Base-by-base conservation (phyloP, 2,113 vertebrate species). In the Lucifuga dentata region DNA sequence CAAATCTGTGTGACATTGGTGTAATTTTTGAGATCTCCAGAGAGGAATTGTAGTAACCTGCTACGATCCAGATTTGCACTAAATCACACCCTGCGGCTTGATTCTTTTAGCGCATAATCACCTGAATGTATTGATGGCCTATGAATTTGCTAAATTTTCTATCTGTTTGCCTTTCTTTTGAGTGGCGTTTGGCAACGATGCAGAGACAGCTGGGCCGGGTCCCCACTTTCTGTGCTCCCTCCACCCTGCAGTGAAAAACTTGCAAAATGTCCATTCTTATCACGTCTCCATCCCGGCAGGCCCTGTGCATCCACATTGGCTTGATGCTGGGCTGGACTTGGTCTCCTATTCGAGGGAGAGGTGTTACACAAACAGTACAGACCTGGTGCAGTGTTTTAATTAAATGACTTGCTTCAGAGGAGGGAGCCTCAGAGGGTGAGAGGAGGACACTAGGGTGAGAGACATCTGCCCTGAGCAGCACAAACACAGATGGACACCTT, bases 401-500 rank as follows among this genome's bases (percentile, higher is more conserved):
- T 91, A 91, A 90, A 90, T 78, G 73, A 74, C 59, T 75, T 69
- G 68, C 52, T 17, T 80, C 51, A 63, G 58, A 83, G 75, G 71
- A 76, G 84, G 73, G 66, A 80, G 64, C 59, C 83, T 80, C 73
- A 56, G 49, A 75, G 74, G 76, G 81, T 85, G 76, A 65, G 81
- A 82, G 78, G 76, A 83, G 75, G 71, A 87, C 64, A 78, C 68
- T 51, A 43, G 85, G 81, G 90, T 70, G 84, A 83, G 78, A 70
- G 88, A 77, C 90, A 93, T 91, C 89, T 92, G 92, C 80, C 89
- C 91, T 86, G 57, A 40, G 61, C 45, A 68, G 68, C 73, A 83
- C 76, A 64, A 61, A 84, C 86, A 83, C 92, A 93, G 91, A 92
- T 92, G 92, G 88, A 86, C 81, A 72, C 73, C 76, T 73, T 66